Conservation (phyloP, 2,113 vertebrate species). For the Paradoxurus hermaphroditus region DNA sequence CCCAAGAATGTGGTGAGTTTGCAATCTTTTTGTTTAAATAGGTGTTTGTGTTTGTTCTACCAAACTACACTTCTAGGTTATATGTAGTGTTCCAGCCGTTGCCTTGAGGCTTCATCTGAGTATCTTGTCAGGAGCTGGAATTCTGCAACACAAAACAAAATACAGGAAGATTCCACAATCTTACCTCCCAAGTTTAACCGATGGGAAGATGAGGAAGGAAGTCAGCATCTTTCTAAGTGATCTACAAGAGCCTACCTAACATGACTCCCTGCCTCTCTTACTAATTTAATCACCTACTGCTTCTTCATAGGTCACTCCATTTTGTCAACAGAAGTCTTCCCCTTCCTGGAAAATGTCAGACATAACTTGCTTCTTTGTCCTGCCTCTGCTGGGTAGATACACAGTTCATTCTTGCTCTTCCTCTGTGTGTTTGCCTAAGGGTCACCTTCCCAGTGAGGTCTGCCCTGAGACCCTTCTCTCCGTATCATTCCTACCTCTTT, state of each 20-base stretch:
- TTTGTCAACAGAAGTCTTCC: not conserved
- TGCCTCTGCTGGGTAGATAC: not conserved
- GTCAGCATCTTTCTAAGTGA: not conserved
- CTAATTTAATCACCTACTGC: not conserved
- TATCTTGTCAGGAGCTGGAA: not conserved
- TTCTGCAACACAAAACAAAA: not conserved
- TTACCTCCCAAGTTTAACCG: not conserved
- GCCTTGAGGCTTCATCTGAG: not conserved
- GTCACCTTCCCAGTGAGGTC: not conserved
- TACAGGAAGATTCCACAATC: not conserved
- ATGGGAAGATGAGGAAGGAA: not conserved
- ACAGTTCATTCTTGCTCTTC: not conserved
- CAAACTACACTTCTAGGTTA: not conserved
- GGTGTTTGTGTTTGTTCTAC: not conserved
- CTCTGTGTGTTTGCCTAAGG: not conserved
- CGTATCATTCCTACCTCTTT: not conserved
- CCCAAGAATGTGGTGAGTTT: not conserved
- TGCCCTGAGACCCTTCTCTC: not conserved
- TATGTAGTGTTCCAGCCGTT: not conserved
- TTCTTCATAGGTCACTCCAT: not conserved
- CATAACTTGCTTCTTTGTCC: not conserved
- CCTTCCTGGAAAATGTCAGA: not conserved
- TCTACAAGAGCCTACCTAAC: not conserved
- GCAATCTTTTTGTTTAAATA: not conserved
- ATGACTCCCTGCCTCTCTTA: not conserved